Evolutionary conservation across 2,888 invertebrate species (phyloP), one percentile per base, ranked within the genome.

Genomic region (Cryptophagus acutangulus): DNA sequence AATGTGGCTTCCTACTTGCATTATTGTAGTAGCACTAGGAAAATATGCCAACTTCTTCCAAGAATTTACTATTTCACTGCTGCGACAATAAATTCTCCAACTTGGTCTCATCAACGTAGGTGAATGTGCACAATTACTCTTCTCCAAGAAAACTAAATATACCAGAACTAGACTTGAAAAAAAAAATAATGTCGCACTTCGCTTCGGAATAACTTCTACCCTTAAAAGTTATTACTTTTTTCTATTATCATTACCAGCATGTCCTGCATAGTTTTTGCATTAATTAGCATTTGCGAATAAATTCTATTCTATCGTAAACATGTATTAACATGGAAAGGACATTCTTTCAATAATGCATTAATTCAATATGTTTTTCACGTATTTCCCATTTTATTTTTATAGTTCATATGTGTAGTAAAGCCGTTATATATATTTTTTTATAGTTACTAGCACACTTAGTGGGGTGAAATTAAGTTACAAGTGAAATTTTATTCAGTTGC

Each of bases 21-120:
- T 63, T 64, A 63, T 55, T 47, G n/a, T n/a, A n/a, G n/a, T n/a
- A n/a, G 58, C 52, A 54, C 58, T 58, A 53, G 59, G 60, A 49
- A 63, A 64, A 62, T 64, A 64, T 63, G 63, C 60, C 54, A 60
- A 61, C 59, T 62, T 61, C 62, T 64, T 59, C 55, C 56, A 63
- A 61, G 64, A 65, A 66, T 66, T 61, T 59, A 62, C 63, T 58
- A 60, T 58, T 58, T 55, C 54, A 55, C 54, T 43, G 48, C 50
- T 43, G 40, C 45, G 45, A 43, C 48, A 40, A 59, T 54, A 57
- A 59, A 59, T 59, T 43, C 49, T 43, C 45, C 51, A 54, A 54
- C 51, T 48, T 48, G 46, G 48, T 49, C 50, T 46, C 52, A 51
- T 56, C 51, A 52, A 48, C 49, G 43, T 41, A 53, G 44, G 48